Evolutionary conservation across 2,113 vertebrate species (phyloP).

Genomic region (Petaurus breviceps): DNA sequence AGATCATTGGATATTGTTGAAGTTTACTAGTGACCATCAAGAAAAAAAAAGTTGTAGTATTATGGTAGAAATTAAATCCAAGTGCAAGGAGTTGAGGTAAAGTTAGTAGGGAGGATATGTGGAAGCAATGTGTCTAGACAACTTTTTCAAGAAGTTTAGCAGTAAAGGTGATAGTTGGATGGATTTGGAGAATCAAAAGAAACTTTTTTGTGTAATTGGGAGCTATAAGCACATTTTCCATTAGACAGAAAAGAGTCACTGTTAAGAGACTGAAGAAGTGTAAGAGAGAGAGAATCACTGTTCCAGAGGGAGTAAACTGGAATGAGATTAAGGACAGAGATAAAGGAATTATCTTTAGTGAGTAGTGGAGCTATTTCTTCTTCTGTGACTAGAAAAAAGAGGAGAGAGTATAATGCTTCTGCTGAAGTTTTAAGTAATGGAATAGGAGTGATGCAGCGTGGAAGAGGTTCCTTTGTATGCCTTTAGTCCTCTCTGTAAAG

Average conservation of each 20-base stretch:
- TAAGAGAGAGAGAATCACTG: not conserved
- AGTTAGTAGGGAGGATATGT: not conserved
- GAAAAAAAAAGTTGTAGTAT: no score
- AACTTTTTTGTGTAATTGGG: not conserved
- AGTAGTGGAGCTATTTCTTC: not conserved
- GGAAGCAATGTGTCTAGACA: not conserved
- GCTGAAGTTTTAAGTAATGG: not conserved
- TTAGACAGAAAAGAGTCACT: not conserved
- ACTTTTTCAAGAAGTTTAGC: not conserved
- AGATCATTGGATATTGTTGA: not conserved
- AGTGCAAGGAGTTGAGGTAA: not conserved
- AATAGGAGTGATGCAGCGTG: not conserved
- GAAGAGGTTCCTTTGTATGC: not conserved
- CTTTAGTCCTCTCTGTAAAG: not conserved
- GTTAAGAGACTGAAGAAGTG: not conserved
- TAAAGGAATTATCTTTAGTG: not conserved
- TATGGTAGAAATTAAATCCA: no score
- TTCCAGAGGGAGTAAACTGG: not conserved
- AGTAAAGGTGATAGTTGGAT: not conserved
- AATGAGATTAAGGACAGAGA: not conserved
- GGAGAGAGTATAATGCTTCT: not conserved
- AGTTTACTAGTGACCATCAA: not conserved
- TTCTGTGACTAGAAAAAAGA: not conserved
- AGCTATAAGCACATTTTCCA: not conserved
- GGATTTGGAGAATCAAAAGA: not conserved